These are phyloP conservation scores for Plagiodera versicolora DNA, from an alignment of 2,888 invertebrate genomes.

Conservation along the genomic window DNA sequence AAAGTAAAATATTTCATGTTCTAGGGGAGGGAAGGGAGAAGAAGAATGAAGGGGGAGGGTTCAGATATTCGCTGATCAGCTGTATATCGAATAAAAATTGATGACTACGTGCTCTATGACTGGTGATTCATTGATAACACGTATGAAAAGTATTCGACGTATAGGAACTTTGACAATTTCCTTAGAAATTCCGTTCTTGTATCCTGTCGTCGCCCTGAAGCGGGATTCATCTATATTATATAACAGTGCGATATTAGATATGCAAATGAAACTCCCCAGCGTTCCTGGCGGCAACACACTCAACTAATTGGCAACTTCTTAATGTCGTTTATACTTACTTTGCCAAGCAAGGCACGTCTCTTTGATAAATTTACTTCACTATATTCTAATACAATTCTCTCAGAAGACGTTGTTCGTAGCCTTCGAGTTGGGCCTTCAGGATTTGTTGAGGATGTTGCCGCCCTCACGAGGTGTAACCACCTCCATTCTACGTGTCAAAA, in stretches of 20 bases:
- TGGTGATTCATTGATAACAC: background rate
- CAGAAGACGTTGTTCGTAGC: conserved; percentile 41
- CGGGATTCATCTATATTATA: conserved; percentile 52
- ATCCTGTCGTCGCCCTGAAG: conserved; percentile 24
- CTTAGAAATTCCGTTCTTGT: background rate
- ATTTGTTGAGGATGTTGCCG: conserved; percentile 25
- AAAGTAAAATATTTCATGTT: no score
- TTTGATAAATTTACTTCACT: conserved; percentile 55
- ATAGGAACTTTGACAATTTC: background rate
- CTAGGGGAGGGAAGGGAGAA: no score
- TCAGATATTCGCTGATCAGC: no score
- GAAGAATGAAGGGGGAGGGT: no score
- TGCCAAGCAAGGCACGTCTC: conserved; percentile 56
- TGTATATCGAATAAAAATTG: no score
- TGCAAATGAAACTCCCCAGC: conserved; percentile 52
- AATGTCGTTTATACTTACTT: conserved; percentile 58
- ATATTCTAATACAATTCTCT: conserved; percentile 51
- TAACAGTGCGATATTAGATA: conserved; percentile 55
- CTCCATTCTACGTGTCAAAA: background rate
- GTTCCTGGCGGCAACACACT: conserved; percentile 52
- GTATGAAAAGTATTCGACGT: no score
- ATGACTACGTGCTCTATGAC: no score
- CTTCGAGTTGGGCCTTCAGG: conserved; percentile 23
- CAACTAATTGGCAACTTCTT: conserved; percentile 58
- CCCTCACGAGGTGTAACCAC: background rate